phyloP scores from a whole-genome alignment of 2,113 vertebrate species.

The Ranitomeya imitator region DNA sequence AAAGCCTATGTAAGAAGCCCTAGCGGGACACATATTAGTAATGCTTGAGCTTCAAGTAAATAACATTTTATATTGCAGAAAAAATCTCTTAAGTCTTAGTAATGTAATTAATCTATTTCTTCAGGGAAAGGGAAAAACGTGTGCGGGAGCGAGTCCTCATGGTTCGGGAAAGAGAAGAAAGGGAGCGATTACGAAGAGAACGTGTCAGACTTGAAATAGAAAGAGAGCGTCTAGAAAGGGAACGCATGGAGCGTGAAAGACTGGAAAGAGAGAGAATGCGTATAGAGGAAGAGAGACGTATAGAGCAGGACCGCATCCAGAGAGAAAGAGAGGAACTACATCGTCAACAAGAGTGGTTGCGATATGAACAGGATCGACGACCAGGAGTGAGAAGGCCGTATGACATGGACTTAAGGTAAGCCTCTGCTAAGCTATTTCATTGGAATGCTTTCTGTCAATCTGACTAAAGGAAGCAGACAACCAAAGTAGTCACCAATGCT shows the following conservation, averaged over 20 bases:
- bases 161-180: conserved; percentile 85
- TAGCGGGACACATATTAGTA: too few relatives aligned
- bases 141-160: conserved; percentile 87
- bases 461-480: too few relatives aligned
- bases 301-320: conserved; percentile 93
- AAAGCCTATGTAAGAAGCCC: too few relatives aligned
- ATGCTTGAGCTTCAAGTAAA: too few relatives aligned
- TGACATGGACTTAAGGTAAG: conserved; percentile 81
- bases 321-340: conserved; percentile 91
- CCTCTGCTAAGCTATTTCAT: too few relatives aligned
- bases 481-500: too few relatives aligned
- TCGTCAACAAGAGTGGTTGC: conserved; percentile 90
- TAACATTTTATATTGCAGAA: too few relatives aligned
- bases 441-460: too few relatives aligned
- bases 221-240: conserved; percentile 85
- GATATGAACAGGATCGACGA: conserved; percentile 87
- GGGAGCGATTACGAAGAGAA: conserved; percentile 82
- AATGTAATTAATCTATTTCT: neutral
- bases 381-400: conserved; percentile 82
- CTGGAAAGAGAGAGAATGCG: conserved; percentile 89
- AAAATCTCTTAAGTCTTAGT: too few relatives aligned
- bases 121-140: conserved; percentile 77
- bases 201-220: conserved; percentile 86
- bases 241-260: conserved; percentile 89
- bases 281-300: conserved; percentile 87